Percentiles rank a stretch among this genome's conserved stretches.
phyloP scores from a whole-genome alignment of 2,888 invertebrate species.

The Pammene aurita region DNA sequence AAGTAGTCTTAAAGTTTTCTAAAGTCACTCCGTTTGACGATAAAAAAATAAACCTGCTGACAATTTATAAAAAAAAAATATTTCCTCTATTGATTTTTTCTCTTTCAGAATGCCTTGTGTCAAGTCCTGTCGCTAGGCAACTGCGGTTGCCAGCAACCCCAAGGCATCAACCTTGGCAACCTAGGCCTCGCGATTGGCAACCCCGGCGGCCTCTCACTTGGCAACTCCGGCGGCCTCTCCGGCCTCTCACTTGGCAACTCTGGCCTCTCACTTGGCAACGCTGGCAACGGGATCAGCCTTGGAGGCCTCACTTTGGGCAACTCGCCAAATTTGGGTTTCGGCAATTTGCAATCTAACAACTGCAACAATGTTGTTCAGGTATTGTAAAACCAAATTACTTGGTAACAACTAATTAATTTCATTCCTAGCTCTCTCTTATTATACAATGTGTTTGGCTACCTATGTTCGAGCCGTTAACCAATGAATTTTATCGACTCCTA shows the following conservation, averaged over 20 bases:
- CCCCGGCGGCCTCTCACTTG: slow-evolving; percentile 32
- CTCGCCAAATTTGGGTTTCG: slow-evolving; percentile 43
- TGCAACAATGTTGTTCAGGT: slow-evolving; percentile 25
- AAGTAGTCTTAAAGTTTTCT: too few species aligned
- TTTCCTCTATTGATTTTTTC: neutral
- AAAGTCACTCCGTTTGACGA: too few species aligned
- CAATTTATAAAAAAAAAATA: too few species aligned
- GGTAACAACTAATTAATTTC: too few species aligned
- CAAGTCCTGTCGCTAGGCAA: slow-evolving; percentile 24
- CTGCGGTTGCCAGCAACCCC: slow-evolving; percentile 39
- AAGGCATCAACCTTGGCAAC: slow-evolving; percentile 44
- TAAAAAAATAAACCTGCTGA: too few species aligned
- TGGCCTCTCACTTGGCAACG: slow-evolving; percentile 40
- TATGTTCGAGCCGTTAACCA: too few species aligned
- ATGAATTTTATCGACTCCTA: too few species aligned
- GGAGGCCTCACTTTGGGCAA: slow-evolving; percentile 42
- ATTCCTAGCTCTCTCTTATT: too few species aligned
- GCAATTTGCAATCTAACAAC: neutral
- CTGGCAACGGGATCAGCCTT: slow-evolving; percentile 20
- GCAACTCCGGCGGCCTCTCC: slow-evolving; percentile 42
- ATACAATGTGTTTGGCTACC: too few species aligned
- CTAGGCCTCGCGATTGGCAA: slow-evolving; percentile 38
- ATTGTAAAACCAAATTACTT: neutral
- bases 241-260: slow-evolving; percentile 42
- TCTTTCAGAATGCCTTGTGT: slow-evolving; percentile 49